phyloP scores from a whole-genome alignment of 1,140 invertebrate genomes.

The Drosophila erecta region DNA sequence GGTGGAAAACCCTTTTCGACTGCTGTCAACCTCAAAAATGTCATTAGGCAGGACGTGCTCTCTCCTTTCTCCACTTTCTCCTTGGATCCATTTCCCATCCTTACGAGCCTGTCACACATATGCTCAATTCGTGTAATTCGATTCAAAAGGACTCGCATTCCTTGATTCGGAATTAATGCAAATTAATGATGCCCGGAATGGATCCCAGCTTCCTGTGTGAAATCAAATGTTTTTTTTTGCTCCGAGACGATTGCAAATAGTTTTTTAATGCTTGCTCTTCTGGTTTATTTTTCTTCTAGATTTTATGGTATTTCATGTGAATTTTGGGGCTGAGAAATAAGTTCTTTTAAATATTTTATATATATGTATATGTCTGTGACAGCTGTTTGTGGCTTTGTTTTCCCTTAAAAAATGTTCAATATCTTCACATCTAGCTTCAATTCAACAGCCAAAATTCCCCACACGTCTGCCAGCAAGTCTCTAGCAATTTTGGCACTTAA shows the following conservation, averaged over 20 bases:
- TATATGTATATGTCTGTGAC: too few relatives aligned
- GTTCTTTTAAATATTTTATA: neutral
- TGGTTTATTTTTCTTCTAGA: neutral
- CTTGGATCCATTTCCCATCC: neutral
- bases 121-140: slow-evolving; percentile 80
- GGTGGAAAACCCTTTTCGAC: slow-evolving; percentile 5
- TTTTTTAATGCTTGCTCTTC: slow-evolving; percentile 64
- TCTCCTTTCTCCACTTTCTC: slow-evolving; percentile 17
- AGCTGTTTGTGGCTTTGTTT: too few relatives aligned
- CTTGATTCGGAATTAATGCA: slow-evolving; percentile 84
- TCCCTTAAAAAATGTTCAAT: neutral
- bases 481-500: slow-evolving; percentile 5
- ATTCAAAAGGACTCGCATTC: slow-evolving; percentile 72
- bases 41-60: slow-evolving; percentile 80
- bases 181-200: slow-evolving; percentile 70
- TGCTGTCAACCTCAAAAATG: slow-evolving; percentile 81
- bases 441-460: neutral
- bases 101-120: slow-evolving; percentile 56
- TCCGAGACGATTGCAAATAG: slow-evolving; percentile 53
- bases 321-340: neutral
- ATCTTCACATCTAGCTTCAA: neutral
- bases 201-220: slow-evolving; percentile 13
- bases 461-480: neutral
- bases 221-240: slow-evolving; percentile 29
- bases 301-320: neutral